Conservation (phyloP, 92 coral and sea anemone genomes). For the Paramuricea clavata region DNA sequence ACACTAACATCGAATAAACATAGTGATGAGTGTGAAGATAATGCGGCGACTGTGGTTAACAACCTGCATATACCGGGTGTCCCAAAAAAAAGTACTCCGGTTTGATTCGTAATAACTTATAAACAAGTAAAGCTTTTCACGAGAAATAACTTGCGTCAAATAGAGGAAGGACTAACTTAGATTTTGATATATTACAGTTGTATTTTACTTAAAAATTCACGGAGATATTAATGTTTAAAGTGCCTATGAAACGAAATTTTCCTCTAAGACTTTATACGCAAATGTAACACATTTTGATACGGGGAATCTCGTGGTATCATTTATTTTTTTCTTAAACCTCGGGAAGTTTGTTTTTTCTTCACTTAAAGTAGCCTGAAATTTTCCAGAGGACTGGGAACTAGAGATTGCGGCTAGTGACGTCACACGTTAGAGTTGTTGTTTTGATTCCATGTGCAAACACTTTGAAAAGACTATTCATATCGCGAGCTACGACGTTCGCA, state of each 20-base stretch:
- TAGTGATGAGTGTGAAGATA: too few species aligned
- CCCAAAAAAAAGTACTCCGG: too few species aligned
- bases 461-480: neutral
- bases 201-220: too few species aligned
- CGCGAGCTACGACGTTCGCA: constrained; percentile 14
- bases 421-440: constrained; percentile 42
- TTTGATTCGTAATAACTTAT: too few species aligned
- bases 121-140: too few species aligned
- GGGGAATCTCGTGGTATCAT: constrained; percentile 36
- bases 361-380: constrained; percentile 21
- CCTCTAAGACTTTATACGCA: neutral
- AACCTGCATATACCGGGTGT: too few species aligned
- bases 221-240: too few species aligned
- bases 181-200: too few species aligned
- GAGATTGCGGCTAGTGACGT: constrained; percentile 18
- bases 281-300: constrained; percentile 16
- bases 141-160: too few species aligned
- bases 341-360: constrained; percentile 21
- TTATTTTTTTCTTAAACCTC: constrained; percentile 4
- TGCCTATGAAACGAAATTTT: constrained; percentile 38
- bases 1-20: too few species aligned
- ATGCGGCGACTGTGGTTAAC: too few species aligned
- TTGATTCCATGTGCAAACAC: neutral
- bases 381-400: constrained; percentile 44
- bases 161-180: too few species aligned